A percentile compares a stretch with the other conserved stretches of the same genome.
These are phyloP conservation scores for Hepsetus odoe DNA, from an alignment of 2,113 vertebrate species.

Conservation along the genomic window DNA sequence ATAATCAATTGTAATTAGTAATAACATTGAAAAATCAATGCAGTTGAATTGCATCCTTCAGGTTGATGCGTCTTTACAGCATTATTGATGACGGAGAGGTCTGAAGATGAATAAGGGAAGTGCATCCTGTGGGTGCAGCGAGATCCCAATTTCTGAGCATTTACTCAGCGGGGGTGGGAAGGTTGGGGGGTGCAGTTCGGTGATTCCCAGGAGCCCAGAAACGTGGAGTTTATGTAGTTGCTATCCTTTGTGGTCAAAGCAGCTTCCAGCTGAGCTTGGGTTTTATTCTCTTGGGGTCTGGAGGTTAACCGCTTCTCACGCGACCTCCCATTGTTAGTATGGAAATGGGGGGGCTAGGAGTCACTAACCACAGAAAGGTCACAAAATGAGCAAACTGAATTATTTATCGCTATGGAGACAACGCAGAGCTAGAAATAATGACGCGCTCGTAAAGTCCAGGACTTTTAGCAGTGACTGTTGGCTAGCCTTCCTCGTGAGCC, in stretches of 20 bases:
- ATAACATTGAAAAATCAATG: too few relatives aligned
- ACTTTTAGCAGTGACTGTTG: not conserved
- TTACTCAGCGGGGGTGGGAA: not conserved
- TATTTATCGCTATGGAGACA: conserved; percentile 15
- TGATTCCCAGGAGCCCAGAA: conserved; percentile 28
- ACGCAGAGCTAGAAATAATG: not conserved
- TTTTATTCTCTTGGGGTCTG: conserved; percentile 68
- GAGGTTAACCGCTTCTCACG: conserved; percentile 66
- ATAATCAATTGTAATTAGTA: too few relatives aligned
- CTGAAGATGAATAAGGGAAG: not conserved
- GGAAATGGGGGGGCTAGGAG: conserved; percentile 69
- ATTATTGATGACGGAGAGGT: not conserved
- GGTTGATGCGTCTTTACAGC: not conserved
- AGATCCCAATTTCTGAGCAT: not conserved
- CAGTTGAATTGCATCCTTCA: not conserved
- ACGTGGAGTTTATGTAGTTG: conserved; percentile 27
- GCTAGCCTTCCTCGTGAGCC: not conserved
- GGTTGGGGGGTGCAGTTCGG: not conserved
- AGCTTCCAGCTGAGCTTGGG: conserved; percentile 63
- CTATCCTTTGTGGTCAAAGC: conserved; percentile 64
- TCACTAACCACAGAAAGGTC: conserved; percentile 29
- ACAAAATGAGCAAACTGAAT: conserved; percentile 20
- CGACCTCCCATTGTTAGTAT: conserved; percentile 66
- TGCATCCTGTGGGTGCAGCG: not conserved
- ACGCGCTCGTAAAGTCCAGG: not conserved